Conservation (phyloP, 2,888 invertebrate genomes). For the Mimumesa dahlbomi region DNA sequence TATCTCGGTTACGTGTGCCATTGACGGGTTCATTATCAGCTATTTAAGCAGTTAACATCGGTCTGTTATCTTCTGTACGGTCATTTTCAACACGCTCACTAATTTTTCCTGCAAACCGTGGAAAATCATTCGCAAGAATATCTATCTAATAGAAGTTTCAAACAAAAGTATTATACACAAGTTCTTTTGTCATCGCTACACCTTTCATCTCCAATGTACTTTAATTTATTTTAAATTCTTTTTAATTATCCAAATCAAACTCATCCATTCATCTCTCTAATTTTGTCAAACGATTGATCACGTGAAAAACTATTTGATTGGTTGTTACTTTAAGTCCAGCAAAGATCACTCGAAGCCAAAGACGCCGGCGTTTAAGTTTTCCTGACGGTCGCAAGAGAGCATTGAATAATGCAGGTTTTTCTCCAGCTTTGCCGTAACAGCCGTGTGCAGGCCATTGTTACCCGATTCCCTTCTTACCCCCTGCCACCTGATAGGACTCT, state of each 20-base stretch:
- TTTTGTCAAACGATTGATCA: too few species aligned
- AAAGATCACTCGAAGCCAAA: not conserved
- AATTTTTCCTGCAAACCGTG: conserved; percentile 18
- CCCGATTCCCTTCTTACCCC: conserved; percentile 50
- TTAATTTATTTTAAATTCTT: too few species aligned
- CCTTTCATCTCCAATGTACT: too few species aligned
- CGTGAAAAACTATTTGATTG: too few species aligned
- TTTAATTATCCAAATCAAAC: too few species aligned
- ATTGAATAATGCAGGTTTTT: conserved; percentile 50
- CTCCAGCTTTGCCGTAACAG: conserved; percentile 44
- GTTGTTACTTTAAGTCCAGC: too few species aligned
- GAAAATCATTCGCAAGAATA: conserved; percentile 4
- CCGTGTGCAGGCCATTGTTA: conserved; percentile 58
- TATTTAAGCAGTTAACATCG: conserved; percentile 11
- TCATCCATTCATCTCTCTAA: too few species aligned
- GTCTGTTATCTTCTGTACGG: conserved; percentile 5
- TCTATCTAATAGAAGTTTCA: not conserved
- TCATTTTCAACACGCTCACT: not conserved
- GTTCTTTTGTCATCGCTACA: too few species aligned
- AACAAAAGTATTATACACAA: too few species aligned
- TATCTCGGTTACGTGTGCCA: conserved; percentile 2
- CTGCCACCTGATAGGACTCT: conserved; percentile 49
- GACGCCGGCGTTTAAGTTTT: conserved; percentile 38
- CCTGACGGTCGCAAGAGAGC: conserved; percentile 20
- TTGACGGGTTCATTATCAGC: conserved; percentile 8